Percentiles rank a stretch among this genome's conserved stretches.
Conservation (phyloP, 2,888 invertebrate species). For the Tolmerus cingulatus region DNA sequence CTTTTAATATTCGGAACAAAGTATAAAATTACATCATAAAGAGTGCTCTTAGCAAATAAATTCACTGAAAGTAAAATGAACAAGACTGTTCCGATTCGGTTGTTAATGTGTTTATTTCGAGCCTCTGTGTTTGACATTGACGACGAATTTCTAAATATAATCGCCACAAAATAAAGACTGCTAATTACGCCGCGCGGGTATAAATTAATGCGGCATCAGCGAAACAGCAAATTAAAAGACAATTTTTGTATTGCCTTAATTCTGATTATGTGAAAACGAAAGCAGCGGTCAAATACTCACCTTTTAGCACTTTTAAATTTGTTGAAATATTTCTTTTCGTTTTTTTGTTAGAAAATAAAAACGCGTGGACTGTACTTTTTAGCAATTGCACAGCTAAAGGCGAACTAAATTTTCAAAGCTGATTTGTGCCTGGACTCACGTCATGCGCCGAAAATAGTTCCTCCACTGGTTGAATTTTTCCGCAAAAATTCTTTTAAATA, state of each 20-base stretch:
- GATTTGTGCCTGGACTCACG: constrained; percentile 19
- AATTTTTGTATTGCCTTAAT: neutral
- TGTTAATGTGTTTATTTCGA: neutral
- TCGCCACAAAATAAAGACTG: neutral
- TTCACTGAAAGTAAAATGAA: constrained; percentile 17
- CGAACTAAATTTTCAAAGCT: neutral
- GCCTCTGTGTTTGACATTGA: constrained; percentile 32
- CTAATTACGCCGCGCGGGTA: neutral
- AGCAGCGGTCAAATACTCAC: neutral
- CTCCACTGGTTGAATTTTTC: neutral
- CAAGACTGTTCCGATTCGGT: neutral
- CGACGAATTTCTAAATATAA: constrained; percentile 22
- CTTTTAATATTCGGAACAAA: neutral
- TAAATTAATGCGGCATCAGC: neutral
- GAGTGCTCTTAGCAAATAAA: neutral
- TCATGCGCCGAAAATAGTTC: constrained; percentile 22
- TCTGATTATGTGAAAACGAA: neutral
- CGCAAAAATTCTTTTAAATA: neutral
- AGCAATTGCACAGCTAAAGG: neutral
- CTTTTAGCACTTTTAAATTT: neutral
- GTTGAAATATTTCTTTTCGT: neutral
- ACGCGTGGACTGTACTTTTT: neutral
- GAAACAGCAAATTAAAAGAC: neutral
- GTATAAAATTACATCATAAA: neutral
- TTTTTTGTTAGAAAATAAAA: neutral